These are phyloP conservation scores for Ovis aries DNA, from an alignment of 2,113 vertebrate genomes.

Conservation along the genomic window DNA sequence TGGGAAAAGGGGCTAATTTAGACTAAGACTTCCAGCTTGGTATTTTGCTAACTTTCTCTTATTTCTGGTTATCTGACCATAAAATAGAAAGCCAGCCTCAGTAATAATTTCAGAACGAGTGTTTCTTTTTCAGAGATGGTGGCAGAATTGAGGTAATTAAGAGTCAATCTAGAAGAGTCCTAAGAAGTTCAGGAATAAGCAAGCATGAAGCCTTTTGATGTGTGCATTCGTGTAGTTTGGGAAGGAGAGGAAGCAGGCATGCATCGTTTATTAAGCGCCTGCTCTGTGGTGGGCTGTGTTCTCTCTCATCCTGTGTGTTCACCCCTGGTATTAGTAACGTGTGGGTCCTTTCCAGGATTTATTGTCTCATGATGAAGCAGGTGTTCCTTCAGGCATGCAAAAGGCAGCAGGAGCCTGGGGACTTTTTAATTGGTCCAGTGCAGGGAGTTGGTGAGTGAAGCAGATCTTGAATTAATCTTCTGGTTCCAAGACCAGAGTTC, in stretches of 20 bases:
- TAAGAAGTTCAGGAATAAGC: not conserved
- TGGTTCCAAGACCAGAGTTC: not conserved
- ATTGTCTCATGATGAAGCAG: not conserved
- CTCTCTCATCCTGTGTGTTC: not conserved
- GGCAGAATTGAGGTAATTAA: not conserved
- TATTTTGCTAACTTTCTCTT: not conserved
- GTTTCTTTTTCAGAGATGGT: not conserved
- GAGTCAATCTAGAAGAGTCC: no score
- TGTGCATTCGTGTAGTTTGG: fast-evolving
- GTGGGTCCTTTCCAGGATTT: not conserved
- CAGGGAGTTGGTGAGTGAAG: not conserved
- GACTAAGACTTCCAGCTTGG: not conserved
- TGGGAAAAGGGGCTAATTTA: not conserved
- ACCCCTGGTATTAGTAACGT: not conserved
- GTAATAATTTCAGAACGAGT: not conserved
- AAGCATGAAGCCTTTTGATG: not conserved
- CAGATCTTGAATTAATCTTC: not conserved
- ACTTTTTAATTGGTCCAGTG: not conserved
- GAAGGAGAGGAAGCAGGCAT: fast-evolving
- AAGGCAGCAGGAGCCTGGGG: not conserved
- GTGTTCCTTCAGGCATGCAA: not conserved
- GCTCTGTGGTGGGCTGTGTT: not conserved
- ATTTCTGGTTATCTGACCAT: not conserved
- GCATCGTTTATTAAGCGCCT: not conserved
- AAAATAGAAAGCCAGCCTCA: not conserved